phyloP scores from a whole-genome alignment of 2,888 invertebrate genomes.

The Platycheirus albimanus region DNA sequence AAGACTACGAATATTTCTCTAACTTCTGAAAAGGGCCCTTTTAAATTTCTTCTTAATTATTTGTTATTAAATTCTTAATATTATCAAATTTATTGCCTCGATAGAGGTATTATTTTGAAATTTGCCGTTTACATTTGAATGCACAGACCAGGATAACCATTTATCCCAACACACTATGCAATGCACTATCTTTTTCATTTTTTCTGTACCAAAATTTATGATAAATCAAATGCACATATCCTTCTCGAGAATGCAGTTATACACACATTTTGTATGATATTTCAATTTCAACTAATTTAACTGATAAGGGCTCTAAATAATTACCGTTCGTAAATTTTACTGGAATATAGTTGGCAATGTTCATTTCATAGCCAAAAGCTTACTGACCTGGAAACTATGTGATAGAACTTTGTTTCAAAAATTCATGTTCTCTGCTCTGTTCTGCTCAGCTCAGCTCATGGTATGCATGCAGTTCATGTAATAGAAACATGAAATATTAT shows the following conservation, averaged over 20 bases:
- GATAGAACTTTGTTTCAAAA: slow-evolving; percentile 64
- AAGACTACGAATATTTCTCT: no score
- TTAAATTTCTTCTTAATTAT: background rate
- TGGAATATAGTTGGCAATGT: slow-evolving; percentile 56
- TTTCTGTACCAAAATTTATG: background rate
- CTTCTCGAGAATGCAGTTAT: background rate
- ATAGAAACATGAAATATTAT: slow-evolving; percentile 45
- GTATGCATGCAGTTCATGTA: slow-evolving; percentile 36
- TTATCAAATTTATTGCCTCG: no score
- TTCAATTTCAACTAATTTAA: slow-evolving; percentile 52
- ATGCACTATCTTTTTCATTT: no score
- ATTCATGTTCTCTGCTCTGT: slow-evolving; percentile 64
- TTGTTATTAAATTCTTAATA: background rate
- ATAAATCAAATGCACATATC: background rate
- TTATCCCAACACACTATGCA: no score
- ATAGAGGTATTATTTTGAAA: no score
- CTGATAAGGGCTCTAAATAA: slow-evolving; percentile 69
- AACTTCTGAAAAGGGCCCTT: no score
- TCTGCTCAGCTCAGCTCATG: no score
- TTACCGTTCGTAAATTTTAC: slow-evolving; percentile 68
- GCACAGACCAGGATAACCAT: no score
- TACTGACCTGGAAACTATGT: slow-evolving; percentile 70
- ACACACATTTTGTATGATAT: slow-evolving; percentile 34
- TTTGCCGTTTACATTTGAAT: no score
- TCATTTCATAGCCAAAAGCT: slow-evolving; percentile 60